Base-by-base conservation (phyloP, 1,140 invertebrate genomes). In the Carposina sasakii region DNA sequence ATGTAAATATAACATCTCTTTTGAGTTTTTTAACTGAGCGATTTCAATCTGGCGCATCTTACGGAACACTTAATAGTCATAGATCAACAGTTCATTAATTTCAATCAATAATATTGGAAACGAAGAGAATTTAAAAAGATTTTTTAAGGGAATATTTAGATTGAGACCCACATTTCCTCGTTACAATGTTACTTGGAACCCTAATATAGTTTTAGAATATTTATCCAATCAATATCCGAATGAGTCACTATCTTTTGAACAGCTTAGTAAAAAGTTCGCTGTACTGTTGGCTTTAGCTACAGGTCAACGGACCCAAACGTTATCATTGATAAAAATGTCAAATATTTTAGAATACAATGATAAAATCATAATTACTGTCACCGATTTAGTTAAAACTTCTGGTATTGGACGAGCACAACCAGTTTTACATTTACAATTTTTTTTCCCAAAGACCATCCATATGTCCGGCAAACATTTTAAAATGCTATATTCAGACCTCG, bases 61-160 rank as follows among this genome's bases (percentile, higher is more conserved):
- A 44, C 20, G 40, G 40, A 21, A 44, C 48, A 17, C 24, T 44
- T 8, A 51, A 51, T 28, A 44, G 28, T 31, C 31, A 51, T 30
- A 15, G 48, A 13, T 51, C 48, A 1, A 41, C 48, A 34, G 28
- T 51, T 43, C 48, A 19, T 37, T 51, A 17, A 39, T 51, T n/a
- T 44, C 41, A 19, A 4, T 10, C n/a, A 44, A 51, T 44, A 19
- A 30, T 36, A 37, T 51, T 9, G 28, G 23, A 23, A 15, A 43
- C 13, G 21, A 51, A 15, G 21, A n/a, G 12, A 30, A n/a, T 8
- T 1, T 52, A 10, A 57, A 45, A 34, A 22, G 54, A 24, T 57
- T 57, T 34, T 49, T 52, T 46, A 48, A 52, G 45, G 54, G 49
- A 12, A 23, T 45, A 8, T 57, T 57, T 41, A 52, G 36, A 40